These are phyloP conservation scores for Peromyscus attwateri DNA, from an alignment of 2,797 vertebrate genomes.

Conservation along the genomic window DNA sequence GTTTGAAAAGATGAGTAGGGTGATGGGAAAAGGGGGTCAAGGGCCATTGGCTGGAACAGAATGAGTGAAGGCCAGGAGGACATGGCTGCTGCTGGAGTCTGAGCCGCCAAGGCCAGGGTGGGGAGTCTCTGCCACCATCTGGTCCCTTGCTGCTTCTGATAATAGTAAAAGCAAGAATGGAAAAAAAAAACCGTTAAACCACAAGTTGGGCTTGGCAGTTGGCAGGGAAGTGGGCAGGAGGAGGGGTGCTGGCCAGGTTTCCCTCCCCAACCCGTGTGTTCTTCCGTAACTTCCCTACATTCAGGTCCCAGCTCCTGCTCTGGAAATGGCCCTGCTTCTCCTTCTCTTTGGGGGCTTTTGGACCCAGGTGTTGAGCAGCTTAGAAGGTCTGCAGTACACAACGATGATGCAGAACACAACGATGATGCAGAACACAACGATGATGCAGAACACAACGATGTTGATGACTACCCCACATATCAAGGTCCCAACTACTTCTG, in stretches of 20 bases:
- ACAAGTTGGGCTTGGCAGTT: conserved; percentile 64
- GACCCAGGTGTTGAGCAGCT: fast-evolving
- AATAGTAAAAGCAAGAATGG: conserved; percentile 57
- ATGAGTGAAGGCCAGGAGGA: not conserved
- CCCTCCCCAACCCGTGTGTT: not conserved
- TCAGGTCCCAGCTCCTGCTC: conserved; percentile 52
- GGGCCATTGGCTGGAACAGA: not conserved
- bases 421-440: fast-evolving
- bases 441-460: fast-evolving
- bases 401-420: fast-evolving
- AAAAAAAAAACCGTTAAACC: conserved; percentile 60
- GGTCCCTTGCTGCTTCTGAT: conserved; percentile 48
- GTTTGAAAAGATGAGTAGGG: not conserved
- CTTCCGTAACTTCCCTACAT: not conserved
- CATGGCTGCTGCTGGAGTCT: not conserved
- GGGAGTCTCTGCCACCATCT: not conserved
- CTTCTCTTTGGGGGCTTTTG: conserved; percentile 40
- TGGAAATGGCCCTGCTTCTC: conserved; percentile 80
- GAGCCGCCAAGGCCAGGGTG: not conserved
- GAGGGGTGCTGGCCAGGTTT: conserved; percentile 11
- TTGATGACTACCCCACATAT: fast-evolving
- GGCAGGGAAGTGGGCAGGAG: conserved; percentile 75
- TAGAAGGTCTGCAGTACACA: fast-evolving
- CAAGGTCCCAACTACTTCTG: fast-evolving
- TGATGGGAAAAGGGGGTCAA: not conserved